Conservation (phyloP, 2,888 invertebrate species). For the Eudemis profundana region DNA sequence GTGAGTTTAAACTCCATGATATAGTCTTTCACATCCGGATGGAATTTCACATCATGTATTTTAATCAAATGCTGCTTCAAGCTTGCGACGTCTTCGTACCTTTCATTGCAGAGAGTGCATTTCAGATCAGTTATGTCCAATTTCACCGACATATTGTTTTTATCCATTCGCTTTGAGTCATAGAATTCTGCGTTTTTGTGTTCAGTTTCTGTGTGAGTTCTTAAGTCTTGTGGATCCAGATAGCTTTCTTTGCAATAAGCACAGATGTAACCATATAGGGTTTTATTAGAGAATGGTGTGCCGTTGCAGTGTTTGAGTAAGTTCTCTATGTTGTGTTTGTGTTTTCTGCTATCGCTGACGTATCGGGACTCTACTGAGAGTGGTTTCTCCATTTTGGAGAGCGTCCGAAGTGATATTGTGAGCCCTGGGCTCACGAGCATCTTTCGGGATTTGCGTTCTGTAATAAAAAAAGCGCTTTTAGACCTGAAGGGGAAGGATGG, state of each 20-base stretch:
- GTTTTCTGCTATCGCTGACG: slow-evolving; percentile 65
- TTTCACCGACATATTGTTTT: slow-evolving; percentile 72
- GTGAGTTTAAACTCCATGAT: slow-evolving; percentile 73
- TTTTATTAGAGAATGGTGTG: slow-evolving; percentile 74
- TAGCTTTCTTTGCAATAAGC: slow-evolving; percentile 70
- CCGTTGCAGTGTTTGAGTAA: slow-evolving; percentile 74
- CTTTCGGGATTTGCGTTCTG: slow-evolving; percentile 61
- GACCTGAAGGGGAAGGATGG: too few species aligned
- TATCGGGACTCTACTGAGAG: slow-evolving; percentile 45
- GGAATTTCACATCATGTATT: slow-evolving; percentile 69
- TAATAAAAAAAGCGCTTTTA: slow-evolving; percentile 45
- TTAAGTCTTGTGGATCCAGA: slow-evolving; percentile 56
- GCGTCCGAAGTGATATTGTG: slow-evolving; percentile 59
- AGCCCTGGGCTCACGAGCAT: slow-evolving; percentile 48
- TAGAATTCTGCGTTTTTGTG: slow-evolving; percentile 60
- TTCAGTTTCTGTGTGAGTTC: slow-evolving; percentile 56
- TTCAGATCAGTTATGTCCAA: slow-evolving; percentile 72
- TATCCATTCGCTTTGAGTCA: slow-evolving; percentile 64
- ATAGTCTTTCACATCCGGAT: slow-evolving; percentile 68
- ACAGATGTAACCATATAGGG: slow-evolving; percentile 67
- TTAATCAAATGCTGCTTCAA: slow-evolving; percentile 66
- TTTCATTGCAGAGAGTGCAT: slow-evolving; percentile 64
- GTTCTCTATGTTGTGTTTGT: slow-evolving; percentile 67
- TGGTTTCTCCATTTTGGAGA: slow-evolving; percentile 57
- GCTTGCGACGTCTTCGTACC: slow-evolving; percentile 56